phyloP scores from a whole-genome alignment of 2,888 invertebrate genomes.

The Alloscopus bannaensis region DNA sequence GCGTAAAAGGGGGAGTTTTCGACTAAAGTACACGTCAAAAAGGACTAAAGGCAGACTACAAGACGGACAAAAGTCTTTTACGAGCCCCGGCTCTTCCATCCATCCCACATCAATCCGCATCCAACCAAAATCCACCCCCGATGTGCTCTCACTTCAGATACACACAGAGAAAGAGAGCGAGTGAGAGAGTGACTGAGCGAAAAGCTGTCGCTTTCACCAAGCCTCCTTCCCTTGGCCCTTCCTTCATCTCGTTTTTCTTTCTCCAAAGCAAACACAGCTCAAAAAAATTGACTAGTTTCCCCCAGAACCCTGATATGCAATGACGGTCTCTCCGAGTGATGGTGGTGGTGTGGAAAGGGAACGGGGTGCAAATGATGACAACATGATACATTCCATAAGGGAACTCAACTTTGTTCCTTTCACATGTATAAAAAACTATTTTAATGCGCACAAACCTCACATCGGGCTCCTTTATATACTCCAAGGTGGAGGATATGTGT shows the following conservation, averaged over 20 bases:
- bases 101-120: slow-evolving; percentile 61
- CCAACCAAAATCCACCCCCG: slow-evolving; percentile 68
- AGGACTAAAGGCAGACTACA: too few relatives aligned
- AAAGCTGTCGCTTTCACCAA: slow-evolving; percentile 49
- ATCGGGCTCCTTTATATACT: not conserved
- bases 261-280: too few relatives aligned
- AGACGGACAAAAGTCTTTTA: too few relatives aligned
- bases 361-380: slow-evolving; percentile 46
- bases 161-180: too few relatives aligned
- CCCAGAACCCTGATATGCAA: slow-evolving; percentile 31
- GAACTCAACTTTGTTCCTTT: slow-evolving; percentile 19
- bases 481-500: slow-evolving; percentile 3
- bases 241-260: slow-evolving; percentile 52
- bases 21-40: too few relatives aligned
- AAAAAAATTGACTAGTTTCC: too few relatives aligned
- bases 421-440: too few relatives aligned
- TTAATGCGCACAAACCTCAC: not conserved
- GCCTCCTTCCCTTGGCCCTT: slow-evolving; percentile 58
- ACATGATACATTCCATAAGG: slow-evolving; percentile 55
- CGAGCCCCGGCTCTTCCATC: too few relatives aligned
- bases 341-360: not conserved
- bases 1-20: too few relatives aligned
- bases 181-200: not conserved
- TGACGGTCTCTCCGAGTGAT: slow-evolving; percentile 12
- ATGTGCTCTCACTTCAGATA: too few relatives aligned